These are phyloP conservation scores for Sycophaga agraensis DNA, from an alignment of 1,140 invertebrate species.

Conservation along the genomic window DNA sequence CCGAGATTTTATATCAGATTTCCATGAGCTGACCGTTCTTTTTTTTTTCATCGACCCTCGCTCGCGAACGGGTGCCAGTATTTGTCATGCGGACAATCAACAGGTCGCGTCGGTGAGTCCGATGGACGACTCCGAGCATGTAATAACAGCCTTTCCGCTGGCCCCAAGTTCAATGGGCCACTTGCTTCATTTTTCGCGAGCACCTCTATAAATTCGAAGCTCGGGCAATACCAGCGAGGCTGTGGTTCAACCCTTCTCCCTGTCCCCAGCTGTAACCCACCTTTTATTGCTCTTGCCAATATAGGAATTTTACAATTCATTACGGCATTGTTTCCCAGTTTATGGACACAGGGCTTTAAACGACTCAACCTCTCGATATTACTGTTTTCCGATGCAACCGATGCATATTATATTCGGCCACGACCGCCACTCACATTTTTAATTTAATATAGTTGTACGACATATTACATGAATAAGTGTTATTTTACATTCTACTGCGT, in stretches of 20 bases:
- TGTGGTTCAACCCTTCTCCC: background rate
- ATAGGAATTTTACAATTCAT: slow-evolving; percentile 10
- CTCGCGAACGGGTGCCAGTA: background rate
- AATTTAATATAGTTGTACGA: no score
- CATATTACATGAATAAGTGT: no score
- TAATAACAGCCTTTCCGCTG: slow-evolving; percentile 13
- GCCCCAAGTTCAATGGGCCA: background rate
- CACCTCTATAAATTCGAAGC: background rate
- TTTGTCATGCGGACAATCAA: slow-evolving; percentile 16
- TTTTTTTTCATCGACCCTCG: no score
- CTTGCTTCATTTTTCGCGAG: slow-evolving; percentile 13
- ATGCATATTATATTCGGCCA: no score
- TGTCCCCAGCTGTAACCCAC: no score
- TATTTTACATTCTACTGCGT: no score
- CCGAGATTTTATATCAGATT: background rate
- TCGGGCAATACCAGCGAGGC: background rate
- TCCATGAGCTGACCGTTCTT: background rate
- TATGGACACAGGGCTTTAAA: no score
- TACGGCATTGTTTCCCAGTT: no score
- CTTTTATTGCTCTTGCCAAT: background rate
- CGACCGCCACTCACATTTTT: no score
- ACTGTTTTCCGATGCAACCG: no score
- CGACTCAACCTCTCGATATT: no score
- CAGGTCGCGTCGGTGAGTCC: slow-evolving; percentile 17
- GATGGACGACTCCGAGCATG: slow-evolving; percentile 6